Evolutionary conservation across 2,888 invertebrate genomes (phyloP).

Genomic region (Lycaena phlaeas): DNA sequence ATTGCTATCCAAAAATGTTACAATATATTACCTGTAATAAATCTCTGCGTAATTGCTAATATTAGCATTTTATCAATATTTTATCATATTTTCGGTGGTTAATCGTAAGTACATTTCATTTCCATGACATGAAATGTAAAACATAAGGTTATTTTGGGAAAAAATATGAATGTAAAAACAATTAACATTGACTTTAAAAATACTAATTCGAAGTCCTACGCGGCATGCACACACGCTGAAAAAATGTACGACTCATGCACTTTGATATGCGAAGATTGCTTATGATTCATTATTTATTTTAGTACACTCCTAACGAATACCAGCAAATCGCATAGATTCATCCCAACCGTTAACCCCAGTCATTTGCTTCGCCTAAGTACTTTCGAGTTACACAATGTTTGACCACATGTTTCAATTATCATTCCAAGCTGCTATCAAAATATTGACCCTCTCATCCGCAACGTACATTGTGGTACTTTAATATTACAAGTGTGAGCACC

Average conservation of each 20-base stretch:
- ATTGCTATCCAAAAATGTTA: conserved; percentile 5
- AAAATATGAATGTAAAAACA: too few species aligned
- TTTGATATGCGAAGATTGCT: not conserved
- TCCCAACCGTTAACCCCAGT: conserved; percentile 35
- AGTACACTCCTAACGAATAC: not conserved
- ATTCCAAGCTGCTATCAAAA: conserved; percentile 63
- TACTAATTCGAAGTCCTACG: too few species aligned
- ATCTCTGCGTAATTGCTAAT: not conserved
- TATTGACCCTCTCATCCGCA: conserved; percentile 67
- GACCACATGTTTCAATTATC: conserved; percentile 60
- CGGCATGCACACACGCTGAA: too few species aligned
- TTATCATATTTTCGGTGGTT: too few species aligned
- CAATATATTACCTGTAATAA: conserved; percentile 1
- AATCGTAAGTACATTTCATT: too few species aligned
- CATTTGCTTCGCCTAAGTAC: too few species aligned
- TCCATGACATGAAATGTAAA: too few species aligned
- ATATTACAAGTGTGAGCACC: conserved; percentile 50
- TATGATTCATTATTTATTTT: not conserved
- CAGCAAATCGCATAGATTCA: not conserved
- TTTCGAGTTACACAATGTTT: conserved; percentile 62
- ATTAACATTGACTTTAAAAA: not conserved
- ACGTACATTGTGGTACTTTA: conserved; percentile 51
- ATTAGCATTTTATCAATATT: not conserved
- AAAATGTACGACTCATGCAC: too few species aligned
- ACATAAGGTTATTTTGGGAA: too few species aligned